A percentile compares a stretch with the other conserved stretches of the same genome.
phyloP scores from a whole-genome alignment of 1,140 invertebrate species.

The Oncopodura yosiiana region DNA sequence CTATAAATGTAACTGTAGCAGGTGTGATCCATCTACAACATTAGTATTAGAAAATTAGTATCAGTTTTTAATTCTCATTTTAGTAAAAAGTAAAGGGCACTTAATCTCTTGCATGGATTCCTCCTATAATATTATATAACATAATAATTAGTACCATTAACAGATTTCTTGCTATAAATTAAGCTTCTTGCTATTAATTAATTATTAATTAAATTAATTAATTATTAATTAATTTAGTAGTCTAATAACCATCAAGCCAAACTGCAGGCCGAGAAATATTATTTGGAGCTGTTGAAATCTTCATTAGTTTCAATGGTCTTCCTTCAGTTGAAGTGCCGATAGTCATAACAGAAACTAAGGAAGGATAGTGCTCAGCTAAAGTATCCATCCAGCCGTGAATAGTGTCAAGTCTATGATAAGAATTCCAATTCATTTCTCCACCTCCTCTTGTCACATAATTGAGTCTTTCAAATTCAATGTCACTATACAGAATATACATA shows the following conservation, averaged over 20 bases:
- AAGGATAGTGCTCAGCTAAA: slow-evolving; percentile 29
- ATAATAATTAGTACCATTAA: too few relatives aligned
- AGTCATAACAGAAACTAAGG: slow-evolving; percentile 17
- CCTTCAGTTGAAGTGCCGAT: slow-evolving; percentile 30
- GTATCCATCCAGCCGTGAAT: slow-evolving; percentile 33
- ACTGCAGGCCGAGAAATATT: slow-evolving; percentile 19
- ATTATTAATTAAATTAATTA: too few relatives aligned
- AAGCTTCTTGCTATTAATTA: too few relatives aligned
- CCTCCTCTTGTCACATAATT: slow-evolving; percentile 13
- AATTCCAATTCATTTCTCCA: slow-evolving; percentile 26
- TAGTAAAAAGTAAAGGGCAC: too few relatives aligned
- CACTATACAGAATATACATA: slow-evolving; percentile 11
- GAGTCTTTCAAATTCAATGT: slow-evolving; percentile 22
- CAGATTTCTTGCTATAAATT: too few relatives aligned
- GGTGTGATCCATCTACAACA: too few relatives aligned
- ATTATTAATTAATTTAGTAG: too few relatives aligned
- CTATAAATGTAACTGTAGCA: too few relatives aligned
- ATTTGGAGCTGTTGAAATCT: slow-evolving; percentile 23
- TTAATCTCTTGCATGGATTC: too few relatives aligned
- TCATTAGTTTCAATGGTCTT: slow-evolving; percentile 29
- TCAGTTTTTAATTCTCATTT: too few relatives aligned
- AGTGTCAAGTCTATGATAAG: slow-evolving; percentile 27
- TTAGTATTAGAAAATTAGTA: too few relatives aligned
- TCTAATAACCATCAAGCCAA: slow-evolving; percentile 36
- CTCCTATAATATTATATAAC: too few relatives aligned